Evolutionary conservation across 2,113 vertebrate genomes (phyloP), one percentile per base, ranked within the genome.

Genomic region (Myotis lucifugus): DNA sequence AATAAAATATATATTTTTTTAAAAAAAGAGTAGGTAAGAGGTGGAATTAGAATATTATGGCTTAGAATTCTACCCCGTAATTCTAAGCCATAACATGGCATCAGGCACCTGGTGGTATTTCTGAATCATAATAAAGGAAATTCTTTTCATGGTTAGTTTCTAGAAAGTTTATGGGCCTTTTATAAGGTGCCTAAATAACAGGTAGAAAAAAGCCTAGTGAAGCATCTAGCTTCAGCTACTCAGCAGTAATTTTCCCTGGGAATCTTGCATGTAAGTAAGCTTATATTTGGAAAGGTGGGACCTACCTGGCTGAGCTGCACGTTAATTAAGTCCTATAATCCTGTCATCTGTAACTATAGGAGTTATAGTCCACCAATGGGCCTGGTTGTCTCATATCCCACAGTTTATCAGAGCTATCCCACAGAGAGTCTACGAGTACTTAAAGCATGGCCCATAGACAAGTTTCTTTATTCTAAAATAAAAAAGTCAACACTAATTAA

Each of bases 391-490:
- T 70, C 37, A 42, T 74, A 32, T 76, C 18, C 40, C 54, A 74
- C 52, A 69, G 61, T 72, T 89, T 67, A 81, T 89, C 73, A 86
- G 42, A 42, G n/a, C 67, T 82, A 64, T 52, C 29, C 32, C 67
- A 82, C 25, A 88, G 46, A 87, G 13, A 92, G 32, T 37, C 48
- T 56, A 50, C 23, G 19, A n/a, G 8, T 76, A 19, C 34, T 61
- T 61, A 94, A 72, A 74, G n/a, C 32, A 66, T 40, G 34, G 54
- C 15, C 59, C 32, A 84, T 2, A 72, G 37, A 77, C 14, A 86
- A 50, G 4, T 67, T 67, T 88, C n/a, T 83, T 34, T 92, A 94
- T 92, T 95, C 64, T 79, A 93, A 90, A 94, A 90, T 6, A 61
- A 29, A 94, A 56, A 85, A 77, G 54, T 27, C 48, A 91, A 48